Conservation (phyloP, 23 tunicate species). For the Oikopleura albicans region DNA sequence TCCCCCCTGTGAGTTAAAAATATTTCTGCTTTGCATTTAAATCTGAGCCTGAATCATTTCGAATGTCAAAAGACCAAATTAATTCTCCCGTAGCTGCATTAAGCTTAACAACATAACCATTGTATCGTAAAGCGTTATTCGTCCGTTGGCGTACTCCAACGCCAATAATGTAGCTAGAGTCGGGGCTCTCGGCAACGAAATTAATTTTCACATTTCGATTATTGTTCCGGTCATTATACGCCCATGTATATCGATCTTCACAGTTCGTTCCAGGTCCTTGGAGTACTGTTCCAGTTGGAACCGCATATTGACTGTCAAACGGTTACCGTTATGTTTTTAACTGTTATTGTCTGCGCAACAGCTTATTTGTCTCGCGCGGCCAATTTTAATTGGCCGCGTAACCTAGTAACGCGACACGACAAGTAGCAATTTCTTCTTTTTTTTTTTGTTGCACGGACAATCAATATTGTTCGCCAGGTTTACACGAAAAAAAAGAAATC, state of each 20-base stretch:
- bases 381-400: too few species aligned
- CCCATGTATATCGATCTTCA: not conserved
- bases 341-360: too few species aligned
- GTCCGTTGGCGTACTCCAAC: not conserved
- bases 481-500: too few species aligned
- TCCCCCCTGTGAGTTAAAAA: too few species aligned
- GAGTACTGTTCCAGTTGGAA: not conserved
- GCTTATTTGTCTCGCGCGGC: too few species aligned
- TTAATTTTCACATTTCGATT: not conserved
- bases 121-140: not conserved
- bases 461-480: too few species aligned
- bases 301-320: too few species aligned
- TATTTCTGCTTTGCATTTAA: too few species aligned
- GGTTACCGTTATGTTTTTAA: too few species aligned
- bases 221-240: not conserved
- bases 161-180: not conserved
- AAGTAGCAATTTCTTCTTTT: too few species aligned
- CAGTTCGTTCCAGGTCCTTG: not conserved
- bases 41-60: not conserved
- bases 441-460: too few species aligned
- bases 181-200: not conserved
- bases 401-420: too few species aligned
- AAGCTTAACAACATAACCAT: not conserved
- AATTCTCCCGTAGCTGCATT: not conserved
- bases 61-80: not conserved